Conservation (phyloP, 2,888 invertebrate genomes). For the Drosophila lacicola region DNA sequence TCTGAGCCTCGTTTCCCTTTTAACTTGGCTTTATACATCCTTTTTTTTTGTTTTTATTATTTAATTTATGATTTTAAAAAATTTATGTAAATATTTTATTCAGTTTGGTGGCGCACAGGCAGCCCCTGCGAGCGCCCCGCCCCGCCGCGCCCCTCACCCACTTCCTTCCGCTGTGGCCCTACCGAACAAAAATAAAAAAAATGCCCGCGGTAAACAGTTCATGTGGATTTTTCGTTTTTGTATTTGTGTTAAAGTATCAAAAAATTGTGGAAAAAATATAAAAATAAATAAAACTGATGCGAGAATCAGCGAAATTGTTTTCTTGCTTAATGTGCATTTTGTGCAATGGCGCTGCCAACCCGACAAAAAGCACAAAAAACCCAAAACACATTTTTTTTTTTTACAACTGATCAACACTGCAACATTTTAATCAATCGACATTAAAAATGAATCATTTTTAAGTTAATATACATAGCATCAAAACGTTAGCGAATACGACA, state of each 20-base stretch:
- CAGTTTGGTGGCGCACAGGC: slow-evolving; percentile 42
- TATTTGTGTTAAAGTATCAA: slow-evolving; percentile 1
- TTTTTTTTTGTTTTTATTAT: slow-evolving; percentile 53
- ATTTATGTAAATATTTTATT: slow-evolving; percentile 71
- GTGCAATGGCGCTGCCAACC: background rate
- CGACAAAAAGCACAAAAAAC: slow-evolving; percentile 13
- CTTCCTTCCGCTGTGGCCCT: slow-evolving; percentile 24
- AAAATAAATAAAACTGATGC: slow-evolving; percentile 29
- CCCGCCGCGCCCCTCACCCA: background rate
- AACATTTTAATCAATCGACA: background rate
- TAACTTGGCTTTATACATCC: background rate
- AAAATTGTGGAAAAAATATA: slow-evolving; percentile 5
- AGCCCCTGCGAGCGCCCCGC: background rate
- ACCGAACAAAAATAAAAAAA: background rate
- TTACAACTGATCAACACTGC: background rate
- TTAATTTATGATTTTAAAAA: slow-evolving; percentile 74
- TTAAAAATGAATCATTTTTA: too few species aligned
- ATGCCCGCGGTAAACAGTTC: slow-evolving; percentile 36
- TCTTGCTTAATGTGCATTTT: slow-evolving; percentile 55
- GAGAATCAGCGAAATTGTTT: slow-evolving; percentile 52
- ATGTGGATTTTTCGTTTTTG: background rate
- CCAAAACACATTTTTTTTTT: background rate
- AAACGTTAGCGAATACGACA: background rate
- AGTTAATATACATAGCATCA: too few species aligned
- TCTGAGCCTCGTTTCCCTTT: slow-evolving; percentile 17